Evolutionary conservation across 2,113 vertebrate genomes (phyloP), one percentile per base, ranked within the genome.

Genomic region (Hassar affinis): DNA sequence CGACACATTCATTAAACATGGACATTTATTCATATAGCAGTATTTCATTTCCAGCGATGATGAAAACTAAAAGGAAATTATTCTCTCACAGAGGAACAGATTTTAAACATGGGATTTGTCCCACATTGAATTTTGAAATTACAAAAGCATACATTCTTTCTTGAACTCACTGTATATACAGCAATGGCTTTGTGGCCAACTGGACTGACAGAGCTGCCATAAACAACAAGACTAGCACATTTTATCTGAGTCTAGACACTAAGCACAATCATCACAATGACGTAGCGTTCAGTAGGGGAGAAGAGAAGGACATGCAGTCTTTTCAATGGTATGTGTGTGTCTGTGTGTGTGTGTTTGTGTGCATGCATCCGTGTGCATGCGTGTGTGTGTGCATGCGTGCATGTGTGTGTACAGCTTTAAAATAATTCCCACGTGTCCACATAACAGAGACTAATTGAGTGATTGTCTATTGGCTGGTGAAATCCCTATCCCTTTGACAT

Each of bases 31-130:
- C 84, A 87, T 87, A 90, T 91, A 86, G 79, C 61, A 86, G 87
- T 92, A 91, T 92, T 93, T 93, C 87, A 90, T 95, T 87, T 93
- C 71, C 88, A 90, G 94, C 93, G 94, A 88, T 89, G 79, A 84
- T 85, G 61, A 84, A 88, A 90, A 87, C 84, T 47, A 89, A 86
- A 30, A 18, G 56, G 56, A 87, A 88, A 45, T 71, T 74, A 87
- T 91, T 93, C 93, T 94, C 92, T 96, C 93, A 94, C 86, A 25
- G 93, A 93, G 92, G 89, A 94, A 93, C 33, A 1, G 86, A 88
- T 69, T 85, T 83, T 88, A 91, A 93, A 90, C 89, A 85, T 72
- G 85, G 87, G 85, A 59, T 72, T 38, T 14, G 38, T 18, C 92
- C 92, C 91, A 87, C 85, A 89, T 90, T 90, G 35, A 80, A 89